These are phyloP conservation scores for Andrena hattorfiana DNA, from an alignment of 2,888 invertebrate species.

Conservation along the genomic window DNA sequence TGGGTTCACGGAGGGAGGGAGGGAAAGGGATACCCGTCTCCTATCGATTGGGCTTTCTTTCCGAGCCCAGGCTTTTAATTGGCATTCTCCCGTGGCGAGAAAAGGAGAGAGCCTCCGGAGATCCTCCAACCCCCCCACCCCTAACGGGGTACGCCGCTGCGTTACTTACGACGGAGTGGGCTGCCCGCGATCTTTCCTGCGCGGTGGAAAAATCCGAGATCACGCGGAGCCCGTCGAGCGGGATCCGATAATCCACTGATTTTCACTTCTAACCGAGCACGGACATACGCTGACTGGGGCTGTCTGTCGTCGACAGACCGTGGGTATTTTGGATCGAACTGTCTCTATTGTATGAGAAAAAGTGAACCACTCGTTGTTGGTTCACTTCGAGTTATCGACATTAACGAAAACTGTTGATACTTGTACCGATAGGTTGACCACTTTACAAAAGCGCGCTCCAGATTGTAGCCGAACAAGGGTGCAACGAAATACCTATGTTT, in stretches of 20 bases:
- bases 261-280: background rate
- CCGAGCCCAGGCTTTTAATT: constrained; percentile 83
- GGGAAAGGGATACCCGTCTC: constrained; percentile 77
- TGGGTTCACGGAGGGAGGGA: constrained; percentile 68
- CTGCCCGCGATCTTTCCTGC: constrained; percentile 55
- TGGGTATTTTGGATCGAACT: background rate
- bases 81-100: constrained; percentile 84
- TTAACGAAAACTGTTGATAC: no score
- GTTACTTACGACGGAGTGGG: constrained; percentile 57
- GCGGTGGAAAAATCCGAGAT: constrained; percentile 38
- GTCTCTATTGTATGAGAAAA: no score
- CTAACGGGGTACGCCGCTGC: constrained; percentile 34
- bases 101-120: constrained; percentile 73
- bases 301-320: background rate
- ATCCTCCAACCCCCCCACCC: constrained; percentile 49
- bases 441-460: no score
- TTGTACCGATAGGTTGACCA: no score
- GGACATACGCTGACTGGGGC: background rate
- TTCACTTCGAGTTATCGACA: no score
- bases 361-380: no score
- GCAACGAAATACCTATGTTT: background rate
- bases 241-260: background rate
- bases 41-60: constrained; percentile 84
- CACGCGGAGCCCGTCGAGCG: background rate
- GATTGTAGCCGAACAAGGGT: no score